A percentile compares a stretch with the other conserved stretches of the same genome.
These are phyloP conservation scores for Hemithea aestivaria DNA, from an alignment of 2,888 invertebrate genomes.

Conservation along the genomic window DNA sequence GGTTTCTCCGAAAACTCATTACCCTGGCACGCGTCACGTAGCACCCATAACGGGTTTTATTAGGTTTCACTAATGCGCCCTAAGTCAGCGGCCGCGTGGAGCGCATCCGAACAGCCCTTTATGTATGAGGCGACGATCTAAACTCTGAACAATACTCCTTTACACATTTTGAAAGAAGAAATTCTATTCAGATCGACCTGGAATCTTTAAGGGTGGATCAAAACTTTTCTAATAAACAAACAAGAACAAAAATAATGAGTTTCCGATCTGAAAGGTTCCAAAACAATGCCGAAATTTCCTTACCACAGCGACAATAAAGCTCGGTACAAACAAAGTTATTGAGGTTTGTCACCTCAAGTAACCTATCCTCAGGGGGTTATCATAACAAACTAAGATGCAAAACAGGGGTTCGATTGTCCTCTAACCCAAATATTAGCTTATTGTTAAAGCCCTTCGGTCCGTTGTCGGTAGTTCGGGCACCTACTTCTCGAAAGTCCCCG, in stretches of 20 bases:
- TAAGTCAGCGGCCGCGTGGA: conserved; percentile 35
- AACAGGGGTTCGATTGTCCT: conserved; percentile 39
- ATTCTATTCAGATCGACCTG: too few relatives aligned
- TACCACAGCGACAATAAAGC: conserved; percentile 4
- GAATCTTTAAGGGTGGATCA: too few relatives aligned
- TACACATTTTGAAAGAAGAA: too few relatives aligned
- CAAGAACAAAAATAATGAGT: not conserved
- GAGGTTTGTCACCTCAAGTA: conserved; percentile 13
- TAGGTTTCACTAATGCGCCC: conserved; percentile 68
- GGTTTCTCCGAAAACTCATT: conserved; percentile 76
- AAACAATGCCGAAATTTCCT: not conserved
- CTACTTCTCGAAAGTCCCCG: conserved; percentile 28
- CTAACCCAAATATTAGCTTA: conserved; percentile 49
- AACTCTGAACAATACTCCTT: too few relatives aligned
- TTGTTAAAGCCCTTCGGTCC: conserved; percentile 37
- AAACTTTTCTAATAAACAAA: too few relatives aligned
- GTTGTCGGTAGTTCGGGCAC: conserved; percentile 37
- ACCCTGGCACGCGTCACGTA: conserved; percentile 71
- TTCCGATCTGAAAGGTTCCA: not conserved
- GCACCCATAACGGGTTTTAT: conserved; percentile 71
- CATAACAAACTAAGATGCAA: conserved; percentile 31
- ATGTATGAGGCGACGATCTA: conserved; percentile 10
- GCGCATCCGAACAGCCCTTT: conserved; percentile 47
- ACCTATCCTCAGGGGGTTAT: conserved; percentile 23
- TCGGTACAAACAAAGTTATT: conserved; percentile 10